Conservation (phyloP, 2,797 vertebrate genomes). For the Tachyglossus aculeatus region DNA sequence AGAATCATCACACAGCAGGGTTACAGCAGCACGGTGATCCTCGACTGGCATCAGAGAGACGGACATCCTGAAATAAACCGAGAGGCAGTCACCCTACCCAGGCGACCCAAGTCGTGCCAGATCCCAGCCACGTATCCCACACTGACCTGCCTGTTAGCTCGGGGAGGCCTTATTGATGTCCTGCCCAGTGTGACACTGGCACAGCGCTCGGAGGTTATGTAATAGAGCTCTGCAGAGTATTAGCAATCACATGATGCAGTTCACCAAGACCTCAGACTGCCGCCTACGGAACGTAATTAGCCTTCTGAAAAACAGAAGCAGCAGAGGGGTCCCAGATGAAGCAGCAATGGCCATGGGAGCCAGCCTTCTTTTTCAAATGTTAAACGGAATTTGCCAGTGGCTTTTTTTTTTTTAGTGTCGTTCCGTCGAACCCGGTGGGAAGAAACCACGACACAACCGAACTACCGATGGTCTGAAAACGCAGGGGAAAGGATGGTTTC, state of each 20-base stretch:
- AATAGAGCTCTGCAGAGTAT: constrained; percentile 71
- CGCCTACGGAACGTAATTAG: constrained; percentile 64
- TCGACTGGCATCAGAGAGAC: constrained; percentile 6
- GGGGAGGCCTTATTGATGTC: constrained; percentile 60
- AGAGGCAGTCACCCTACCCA: constrained; percentile 7
- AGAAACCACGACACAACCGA: background rate
- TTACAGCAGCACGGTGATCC: background rate
- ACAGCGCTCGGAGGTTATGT: constrained; percentile 71
- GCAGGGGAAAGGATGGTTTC: no score
- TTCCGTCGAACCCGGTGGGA: background rate
- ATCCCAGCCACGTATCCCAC: no score
- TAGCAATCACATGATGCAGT: constrained; percentile 62
- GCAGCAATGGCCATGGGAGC: background rate
- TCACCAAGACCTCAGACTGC: constrained; percentile 57
- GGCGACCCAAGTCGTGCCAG: constrained; percentile 38
- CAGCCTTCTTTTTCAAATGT: background rate
- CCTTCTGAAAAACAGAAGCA: constrained; percentile 38
- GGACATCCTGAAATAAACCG: background rate
- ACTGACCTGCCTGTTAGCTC: constrained; percentile 28
- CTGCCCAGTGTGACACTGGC: constrained; percentile 56
- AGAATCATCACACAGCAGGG: background rate
- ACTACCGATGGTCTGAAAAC: no score
- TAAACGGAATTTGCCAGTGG: background rate
- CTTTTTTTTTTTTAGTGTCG: background rate
- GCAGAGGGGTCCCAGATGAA: background rate